Conservation (phyloP, 2,113 vertebrate genomes). For the Cottus gobio region DNA sequence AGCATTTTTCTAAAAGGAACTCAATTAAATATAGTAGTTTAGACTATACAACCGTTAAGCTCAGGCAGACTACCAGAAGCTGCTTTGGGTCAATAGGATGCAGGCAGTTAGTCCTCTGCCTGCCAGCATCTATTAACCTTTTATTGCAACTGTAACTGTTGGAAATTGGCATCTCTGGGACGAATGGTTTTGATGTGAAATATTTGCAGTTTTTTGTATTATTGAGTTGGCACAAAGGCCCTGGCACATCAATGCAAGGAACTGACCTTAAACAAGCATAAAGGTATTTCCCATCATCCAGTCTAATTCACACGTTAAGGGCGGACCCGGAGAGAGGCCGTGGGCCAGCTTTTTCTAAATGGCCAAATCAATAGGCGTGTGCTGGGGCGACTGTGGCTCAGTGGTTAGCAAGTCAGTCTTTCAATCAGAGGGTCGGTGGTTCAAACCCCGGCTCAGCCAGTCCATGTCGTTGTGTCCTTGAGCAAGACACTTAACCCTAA, state of each 20-base stretch:
- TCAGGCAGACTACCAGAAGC: no score
- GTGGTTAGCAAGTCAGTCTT: no score
- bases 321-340: neutral
- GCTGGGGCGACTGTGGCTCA: no score
- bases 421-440: no score
- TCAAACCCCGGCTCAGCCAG: no score
- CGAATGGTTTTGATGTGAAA: neutral
- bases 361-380: slow-evolving; percentile 33
- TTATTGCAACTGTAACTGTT: neutral
- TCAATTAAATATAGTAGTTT: no score
- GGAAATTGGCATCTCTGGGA: neutral
- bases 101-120: neutral
- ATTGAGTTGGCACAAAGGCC: neutral
- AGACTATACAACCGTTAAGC: no score
- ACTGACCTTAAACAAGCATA: neutral
- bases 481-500: no score
- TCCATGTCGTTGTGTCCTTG: no score
- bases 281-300: neutral
- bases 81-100: neutral
- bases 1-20: no score
- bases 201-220: neutral
- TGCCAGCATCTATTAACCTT: neutral
- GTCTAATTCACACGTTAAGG: neutral
- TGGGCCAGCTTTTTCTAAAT: neutral
- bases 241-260: neutral